Percentiles rank a stretch among this genome's conserved stretches.
These are phyloP conservation scores for Notolepis coatsorum DNA, from an alignment of 2,797 vertebrate genomes.

Conservation along the genomic window DNA sequence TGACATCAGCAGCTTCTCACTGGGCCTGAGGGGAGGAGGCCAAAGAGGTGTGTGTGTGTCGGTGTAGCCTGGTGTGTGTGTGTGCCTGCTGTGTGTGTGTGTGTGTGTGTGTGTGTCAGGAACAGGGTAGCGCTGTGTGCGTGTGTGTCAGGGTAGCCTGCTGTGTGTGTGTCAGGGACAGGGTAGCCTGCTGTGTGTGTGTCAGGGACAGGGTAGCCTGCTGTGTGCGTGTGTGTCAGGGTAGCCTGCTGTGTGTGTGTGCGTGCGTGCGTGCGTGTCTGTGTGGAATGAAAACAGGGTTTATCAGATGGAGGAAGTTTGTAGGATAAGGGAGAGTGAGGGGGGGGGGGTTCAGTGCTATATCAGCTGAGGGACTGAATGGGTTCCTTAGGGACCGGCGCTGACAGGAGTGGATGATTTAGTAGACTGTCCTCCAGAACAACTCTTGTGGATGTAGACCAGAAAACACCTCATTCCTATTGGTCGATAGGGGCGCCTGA, in stretches of 20 bases:
- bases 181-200: too few relatives aligned
- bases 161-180: neutral
- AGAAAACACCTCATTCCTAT: constrained; percentile 22
- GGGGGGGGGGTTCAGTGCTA: neutral
- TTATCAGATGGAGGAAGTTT: constrained; percentile 58
- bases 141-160: neutral
- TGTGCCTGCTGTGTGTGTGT: too few relatives aligned
- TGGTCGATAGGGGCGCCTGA: constrained; percentile 29
- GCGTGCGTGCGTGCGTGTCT: constrained; percentile 9
- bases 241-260: constrained; percentile 7
- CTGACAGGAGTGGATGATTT: constrained; percentile 1
- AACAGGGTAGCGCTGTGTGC: neutral
- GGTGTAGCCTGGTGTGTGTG: too few relatives aligned
- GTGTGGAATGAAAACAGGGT: constrained; percentile 47
- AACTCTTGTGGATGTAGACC: constrained; percentile 33
- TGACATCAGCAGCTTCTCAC: constrained; percentile 39
- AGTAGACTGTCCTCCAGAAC: neutral
- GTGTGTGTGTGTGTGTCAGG: neutral
- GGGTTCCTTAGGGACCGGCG: constrained; percentile 5
- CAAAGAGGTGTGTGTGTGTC: too few relatives aligned
- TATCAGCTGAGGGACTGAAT: neutral
- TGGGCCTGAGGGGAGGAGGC: constrained; percentile 10
- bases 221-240: constrained; percentile 5
- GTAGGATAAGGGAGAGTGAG: constrained; percentile 15
- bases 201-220: too few relatives aligned